A percentile compares a stretch with the other conserved stretches of the same genome.
Conservation (phyloP, 2,113 vertebrate species). For the Solenodon paradoxus region DNA sequence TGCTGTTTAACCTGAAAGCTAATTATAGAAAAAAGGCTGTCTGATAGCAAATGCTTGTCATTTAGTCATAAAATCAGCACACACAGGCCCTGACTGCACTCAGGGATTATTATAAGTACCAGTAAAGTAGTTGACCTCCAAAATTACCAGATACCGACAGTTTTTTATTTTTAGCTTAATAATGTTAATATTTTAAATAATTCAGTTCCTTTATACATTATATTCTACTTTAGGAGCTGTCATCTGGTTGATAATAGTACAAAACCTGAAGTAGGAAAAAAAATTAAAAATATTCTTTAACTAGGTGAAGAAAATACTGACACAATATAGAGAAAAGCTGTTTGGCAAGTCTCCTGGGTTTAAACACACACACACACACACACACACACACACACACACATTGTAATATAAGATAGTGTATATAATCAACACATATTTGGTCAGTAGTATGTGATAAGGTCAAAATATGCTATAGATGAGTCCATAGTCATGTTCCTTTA, state of each 20-base stretch:
- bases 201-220: neutral
- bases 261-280: constrained; percentile 14
- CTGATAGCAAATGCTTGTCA: neutral
- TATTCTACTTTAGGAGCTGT: neutral
- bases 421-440: too few relatives aligned
- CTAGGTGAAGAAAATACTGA: neutral
- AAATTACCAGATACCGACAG: neutral
- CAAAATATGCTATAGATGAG: neutral
- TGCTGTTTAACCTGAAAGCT: constrained; percentile 3
- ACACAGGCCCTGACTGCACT: neutral
- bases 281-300: neutral
- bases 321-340: neutral
- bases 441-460: neutral
- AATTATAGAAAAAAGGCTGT: neutral
- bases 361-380: neutral
- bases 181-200: constrained; percentile 27
- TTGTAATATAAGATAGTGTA: neutral
- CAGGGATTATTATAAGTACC: neutral
- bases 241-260: neutral
- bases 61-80: neutral
- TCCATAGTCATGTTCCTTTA: neutral
- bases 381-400: neutral
- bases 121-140: neutral
- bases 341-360: neutral
- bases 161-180: neutral